Percentiles rank a stretch among this genome's conserved stretches.
These are phyloP conservation scores for Heterochromis multidens DNA, from an alignment of 2,113 vertebrate species.

Conservation along the genomic window DNA sequence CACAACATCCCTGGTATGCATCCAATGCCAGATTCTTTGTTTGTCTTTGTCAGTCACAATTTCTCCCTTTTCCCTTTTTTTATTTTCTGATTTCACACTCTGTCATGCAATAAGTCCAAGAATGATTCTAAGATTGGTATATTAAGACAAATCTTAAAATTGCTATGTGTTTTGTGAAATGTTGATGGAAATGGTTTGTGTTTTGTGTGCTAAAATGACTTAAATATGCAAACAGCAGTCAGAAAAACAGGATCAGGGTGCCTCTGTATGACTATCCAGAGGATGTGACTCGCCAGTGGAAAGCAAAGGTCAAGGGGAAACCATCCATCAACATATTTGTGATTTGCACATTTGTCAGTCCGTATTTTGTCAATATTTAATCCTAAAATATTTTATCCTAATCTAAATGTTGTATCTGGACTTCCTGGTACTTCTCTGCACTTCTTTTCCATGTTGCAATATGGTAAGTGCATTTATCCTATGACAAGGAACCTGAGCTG, in stretches of 20 bases:
- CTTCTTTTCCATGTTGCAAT: background rate
- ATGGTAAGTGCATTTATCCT: background rate
- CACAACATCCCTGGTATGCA: background rate
- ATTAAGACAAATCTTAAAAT: background rate
- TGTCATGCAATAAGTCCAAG: background rate
- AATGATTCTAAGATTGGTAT: background rate
- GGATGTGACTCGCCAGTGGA: background rate
- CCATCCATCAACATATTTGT: background rate
- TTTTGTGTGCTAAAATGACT: background rate
- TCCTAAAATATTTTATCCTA: background rate
- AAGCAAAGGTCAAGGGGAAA: background rate
- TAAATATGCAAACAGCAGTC: background rate
- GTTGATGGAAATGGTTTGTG: background rate
- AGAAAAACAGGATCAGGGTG: background rate
- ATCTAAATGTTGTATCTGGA: background rate
- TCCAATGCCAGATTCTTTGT: background rate
- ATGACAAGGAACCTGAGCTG: background rate
- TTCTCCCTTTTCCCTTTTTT: background rate
- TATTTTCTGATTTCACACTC: background rate
- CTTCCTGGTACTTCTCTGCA: background rate
- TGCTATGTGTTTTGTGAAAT: background rate
- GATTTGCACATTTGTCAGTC: background rate
- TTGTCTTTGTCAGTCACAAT: background rate
- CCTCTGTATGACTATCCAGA: background rate
- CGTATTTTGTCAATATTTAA: background rate